Conservation (phyloP, 2,113 vertebrate genomes). For the Pteruthius melanotis region DNA sequence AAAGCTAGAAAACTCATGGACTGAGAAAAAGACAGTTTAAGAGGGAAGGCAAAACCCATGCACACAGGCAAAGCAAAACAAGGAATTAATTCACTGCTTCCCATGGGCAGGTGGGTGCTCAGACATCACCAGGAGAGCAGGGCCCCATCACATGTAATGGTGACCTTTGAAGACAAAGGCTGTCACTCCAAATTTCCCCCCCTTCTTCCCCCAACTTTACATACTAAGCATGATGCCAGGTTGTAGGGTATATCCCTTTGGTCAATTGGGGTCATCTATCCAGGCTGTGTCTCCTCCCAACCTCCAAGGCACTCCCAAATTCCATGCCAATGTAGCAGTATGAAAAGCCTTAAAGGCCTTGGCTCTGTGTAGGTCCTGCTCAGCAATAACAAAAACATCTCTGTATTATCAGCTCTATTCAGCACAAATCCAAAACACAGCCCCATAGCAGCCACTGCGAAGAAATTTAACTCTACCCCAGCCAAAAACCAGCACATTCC, state of each 20-base stretch:
- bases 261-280: not conserved
- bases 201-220: not conserved
- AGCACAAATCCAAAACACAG: not conserved
- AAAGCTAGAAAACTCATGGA: not conserved
- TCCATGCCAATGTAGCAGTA: no score
- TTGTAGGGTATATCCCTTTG: no score
- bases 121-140: not conserved
- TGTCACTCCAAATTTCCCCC: not conserved
- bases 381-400: not conserved
- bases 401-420: not conserved
- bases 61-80: not conserved
- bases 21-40: not conserved
- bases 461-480: not conserved
- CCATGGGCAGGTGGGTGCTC: not conserved
- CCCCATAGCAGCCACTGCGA: not conserved
- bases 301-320: not conserved
- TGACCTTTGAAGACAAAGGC: not conserved
- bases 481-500: accelerated
- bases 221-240: not conserved
- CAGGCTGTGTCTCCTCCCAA: not conserved
- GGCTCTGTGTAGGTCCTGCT: not conserved
- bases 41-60: not conserved
- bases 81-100: not conserved
- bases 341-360: not conserved
- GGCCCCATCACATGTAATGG: accelerated